A percentile compares a stretch with the other conserved stretches of the same genome.
Evolutionary conservation across 2,797 vertebrate species (phyloP).

Genomic region (Sebastes nivosus): DNA sequence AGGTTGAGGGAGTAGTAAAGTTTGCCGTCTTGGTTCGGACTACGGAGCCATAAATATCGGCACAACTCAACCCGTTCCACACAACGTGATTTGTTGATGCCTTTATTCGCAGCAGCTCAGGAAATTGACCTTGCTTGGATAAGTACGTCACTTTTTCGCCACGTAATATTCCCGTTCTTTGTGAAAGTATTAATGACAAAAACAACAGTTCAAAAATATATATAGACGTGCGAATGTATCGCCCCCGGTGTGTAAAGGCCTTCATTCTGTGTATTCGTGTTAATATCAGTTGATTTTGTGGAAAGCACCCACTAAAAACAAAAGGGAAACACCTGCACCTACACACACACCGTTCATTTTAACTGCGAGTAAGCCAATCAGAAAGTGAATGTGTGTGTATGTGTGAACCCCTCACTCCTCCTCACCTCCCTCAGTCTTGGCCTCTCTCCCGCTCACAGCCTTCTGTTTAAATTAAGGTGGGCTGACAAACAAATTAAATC

Average conservation of each 20-base stretch:
- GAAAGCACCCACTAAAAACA: neutral
- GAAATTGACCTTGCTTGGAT: too few relatives aligned
- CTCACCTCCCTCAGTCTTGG: slow-evolving; percentile 41
- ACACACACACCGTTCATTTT: neutral
- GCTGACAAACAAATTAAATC: slow-evolving; percentile 89
- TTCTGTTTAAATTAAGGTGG: slow-evolving; percentile 86
- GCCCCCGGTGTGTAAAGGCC: too few relatives aligned
- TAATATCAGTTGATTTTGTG: neutral
- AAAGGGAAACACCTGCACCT: neutral
- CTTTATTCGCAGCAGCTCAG: too few relatives aligned
- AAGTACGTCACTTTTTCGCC: accelerated
- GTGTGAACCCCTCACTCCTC: slow-evolving; percentile 10
- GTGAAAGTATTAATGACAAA: too few relatives aligned
- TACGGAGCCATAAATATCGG: too few relatives aligned
- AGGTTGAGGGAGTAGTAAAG: too few relatives aligned
- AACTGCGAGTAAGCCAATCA: slow-evolving; percentile 17
- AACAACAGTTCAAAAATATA: too few relatives aligned
- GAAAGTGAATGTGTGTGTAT: slow-evolving; percentile 19
- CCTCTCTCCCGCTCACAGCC: slow-evolving; percentile 73
- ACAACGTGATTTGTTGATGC: too few relatives aligned
- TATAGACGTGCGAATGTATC: too few relatives aligned
- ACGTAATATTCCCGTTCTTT: accelerated
- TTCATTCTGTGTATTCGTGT: neutral
- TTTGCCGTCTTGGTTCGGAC: too few relatives aligned
- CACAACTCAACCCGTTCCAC: too few relatives aligned